phyloP scores from a whole-genome alignment of 2,888 invertebrate species.

The Meliscaeva auricollis region DNA sequence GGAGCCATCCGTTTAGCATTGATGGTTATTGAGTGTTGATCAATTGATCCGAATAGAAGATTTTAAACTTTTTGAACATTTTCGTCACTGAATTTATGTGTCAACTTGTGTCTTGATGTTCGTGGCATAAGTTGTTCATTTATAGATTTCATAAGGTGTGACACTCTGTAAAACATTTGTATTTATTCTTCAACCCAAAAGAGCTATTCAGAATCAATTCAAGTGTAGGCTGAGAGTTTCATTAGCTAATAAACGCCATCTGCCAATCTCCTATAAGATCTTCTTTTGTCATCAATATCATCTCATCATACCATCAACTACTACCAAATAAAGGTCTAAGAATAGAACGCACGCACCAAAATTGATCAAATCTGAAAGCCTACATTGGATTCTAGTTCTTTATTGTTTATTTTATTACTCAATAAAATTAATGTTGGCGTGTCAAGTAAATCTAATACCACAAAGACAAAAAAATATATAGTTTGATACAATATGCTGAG shows the following conservation, averaged over 20 bases:
- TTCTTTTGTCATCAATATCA: constrained; percentile 26
- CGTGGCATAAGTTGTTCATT: no score
- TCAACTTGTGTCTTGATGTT: not conserved
- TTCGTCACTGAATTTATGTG: no score
- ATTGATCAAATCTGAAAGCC: constrained; percentile 4
- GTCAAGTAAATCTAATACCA: not conserved
- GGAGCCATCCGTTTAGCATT: constrained; percentile 36
- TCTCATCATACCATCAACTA: no score
- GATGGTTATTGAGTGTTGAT: constrained; percentile 8
- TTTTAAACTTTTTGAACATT: not conserved
- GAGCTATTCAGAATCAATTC: not conserved
- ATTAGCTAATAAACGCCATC: constrained; percentile 11
- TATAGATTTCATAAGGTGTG: no score
- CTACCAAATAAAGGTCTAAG: constrained; percentile 27
- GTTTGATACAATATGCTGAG: no score
- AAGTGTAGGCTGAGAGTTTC: constrained; percentile 1
- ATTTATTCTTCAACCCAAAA: not conserved
- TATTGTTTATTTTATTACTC: not conserved
- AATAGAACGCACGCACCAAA: constrained; percentile 21
- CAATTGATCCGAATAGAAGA: not conserved
- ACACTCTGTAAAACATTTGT: no score
- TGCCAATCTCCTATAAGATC: not conserved
- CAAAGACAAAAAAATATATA: not conserved
- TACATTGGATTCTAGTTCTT: constrained; percentile 13
- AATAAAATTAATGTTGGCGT: not conserved